Evolutionary conservation across 2,888 invertebrate genomes (phyloP), one percentile per base, ranked within the genome.

Genomic region (Amphimallon solstitiale): DNA sequence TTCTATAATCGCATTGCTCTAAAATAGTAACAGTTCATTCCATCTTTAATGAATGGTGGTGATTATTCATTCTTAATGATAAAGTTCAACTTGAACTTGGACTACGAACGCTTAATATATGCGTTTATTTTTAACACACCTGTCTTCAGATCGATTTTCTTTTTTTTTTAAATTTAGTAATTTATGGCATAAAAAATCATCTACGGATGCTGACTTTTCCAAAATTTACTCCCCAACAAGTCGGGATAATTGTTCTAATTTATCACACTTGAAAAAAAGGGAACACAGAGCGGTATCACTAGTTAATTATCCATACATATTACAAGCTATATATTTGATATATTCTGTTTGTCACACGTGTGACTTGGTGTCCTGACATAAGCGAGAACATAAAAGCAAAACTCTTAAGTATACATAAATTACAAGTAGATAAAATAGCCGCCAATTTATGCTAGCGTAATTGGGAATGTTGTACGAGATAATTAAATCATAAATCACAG

Each of bases 401-500:
- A 29, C 29, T 29, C 6, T 9, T 29, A 29, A 29, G 29, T 5
- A 5, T 29, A 29, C 29, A 29, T 29, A 29, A 29, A 29, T 29
- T 29, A 29, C 9, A 7, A 29, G 29, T 29, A 5, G 29, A 29
- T 9, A 2, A 29, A 29, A 29, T 29, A 29, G 29, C 29, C 29
- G 29, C 29, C 29, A 29, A 29, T 29, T 29, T 29, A 29, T 29
- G 29, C 29, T 40, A 14, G 40, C 40, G 40, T 40, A 40, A 40
- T 40, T 40, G 40, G 14, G 40, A 40, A 45, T 19, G 45, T n/a
- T 45, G 45, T 45, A 45, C 19, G 45, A 45, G 45, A 19, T 66
- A 61, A 66, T 61, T 45, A 66, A 66, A 45, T 66, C 60, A 19
- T 38, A 38, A 59, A 40, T 60, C 52, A 61, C 29, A 3, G 9